These are phyloP conservation scores for Alexandromys fortis DNA, from an alignment of 2,113 vertebrate genomes.

Conservation along the genomic window DNA sequence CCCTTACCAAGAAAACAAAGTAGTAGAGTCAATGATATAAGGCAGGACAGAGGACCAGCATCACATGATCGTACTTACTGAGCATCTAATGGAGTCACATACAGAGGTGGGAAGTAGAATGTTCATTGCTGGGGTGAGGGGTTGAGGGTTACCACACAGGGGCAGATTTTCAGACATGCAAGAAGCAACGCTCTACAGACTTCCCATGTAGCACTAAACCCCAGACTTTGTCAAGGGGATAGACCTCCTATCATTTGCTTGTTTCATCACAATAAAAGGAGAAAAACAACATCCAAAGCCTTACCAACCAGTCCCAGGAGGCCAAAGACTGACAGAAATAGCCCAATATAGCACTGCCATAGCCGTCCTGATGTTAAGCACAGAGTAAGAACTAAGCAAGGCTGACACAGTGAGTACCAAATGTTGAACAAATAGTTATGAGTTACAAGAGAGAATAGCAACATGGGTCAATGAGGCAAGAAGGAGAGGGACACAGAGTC, in stretches of 20 bases:
- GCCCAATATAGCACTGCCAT: background rate
- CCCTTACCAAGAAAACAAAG: background rate
- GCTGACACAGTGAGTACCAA: background rate
- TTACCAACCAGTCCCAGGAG: accelerated
- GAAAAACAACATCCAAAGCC: background rate
- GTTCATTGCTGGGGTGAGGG: background rate
- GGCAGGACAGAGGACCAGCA: background rate
- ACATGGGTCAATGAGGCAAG: background rate
- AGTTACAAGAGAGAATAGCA: background rate
- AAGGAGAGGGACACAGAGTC: background rate
- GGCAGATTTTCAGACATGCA: background rate
- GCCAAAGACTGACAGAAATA: background rate
- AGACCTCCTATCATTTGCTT: background rate
- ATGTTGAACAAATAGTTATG: background rate
- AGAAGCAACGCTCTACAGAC: background rate
- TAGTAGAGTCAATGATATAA: background rate
- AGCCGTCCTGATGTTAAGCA: background rate
- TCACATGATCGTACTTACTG: background rate
- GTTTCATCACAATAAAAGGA: background rate
- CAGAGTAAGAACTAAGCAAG: background rate
- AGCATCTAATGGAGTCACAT: background rate
- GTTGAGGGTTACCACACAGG: background rate
- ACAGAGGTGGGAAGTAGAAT: background rate
- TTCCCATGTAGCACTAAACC: background rate
- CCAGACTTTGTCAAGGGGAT: background rate